These are phyloP conservation scores for Semotilus atromaculatus DNA, from an alignment of 2,797 vertebrate species.

Conservation along the genomic window DNA sequence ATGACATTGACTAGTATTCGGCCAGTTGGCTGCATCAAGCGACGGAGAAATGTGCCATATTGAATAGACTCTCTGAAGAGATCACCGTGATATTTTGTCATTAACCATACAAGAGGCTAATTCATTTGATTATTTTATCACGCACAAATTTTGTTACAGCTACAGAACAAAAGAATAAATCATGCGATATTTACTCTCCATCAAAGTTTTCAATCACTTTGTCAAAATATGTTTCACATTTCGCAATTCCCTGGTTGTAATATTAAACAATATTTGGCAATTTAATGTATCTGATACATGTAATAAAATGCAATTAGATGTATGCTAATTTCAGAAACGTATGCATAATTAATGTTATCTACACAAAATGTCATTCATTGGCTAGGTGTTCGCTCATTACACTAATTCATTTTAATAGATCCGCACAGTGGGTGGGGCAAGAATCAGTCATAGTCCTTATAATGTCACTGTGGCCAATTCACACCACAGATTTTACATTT, in stretches of 20 bases:
- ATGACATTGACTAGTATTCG: constrained; percentile 40
- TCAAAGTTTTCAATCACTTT: constrained; percentile 6
- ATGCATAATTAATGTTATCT: constrained; percentile 84
- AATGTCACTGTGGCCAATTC: constrained; percentile 31
- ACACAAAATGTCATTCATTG: constrained; percentile 82
- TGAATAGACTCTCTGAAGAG: constrained; percentile 13
- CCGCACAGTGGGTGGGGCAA: constrained; percentile 51
- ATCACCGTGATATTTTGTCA: background rate
- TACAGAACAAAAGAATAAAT: background rate
- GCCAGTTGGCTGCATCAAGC: constrained; percentile 34
- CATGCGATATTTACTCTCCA: background rate
- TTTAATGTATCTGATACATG: constrained; percentile 71
- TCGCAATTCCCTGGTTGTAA: constrained; percentile 15
- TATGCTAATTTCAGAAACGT: constrained; percentile 73
- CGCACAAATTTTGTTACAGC: background rate
- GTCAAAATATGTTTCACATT: background rate
- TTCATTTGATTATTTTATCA: background rate
- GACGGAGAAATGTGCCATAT: constrained; percentile 26
- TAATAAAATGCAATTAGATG: constrained; percentile 79
- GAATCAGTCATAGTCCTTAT: constrained; percentile 42
- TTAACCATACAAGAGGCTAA: background rate
- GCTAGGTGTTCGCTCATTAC: constrained; percentile 78
- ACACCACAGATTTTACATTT: constrained; percentile 36
- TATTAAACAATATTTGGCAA: constrained; percentile 52
- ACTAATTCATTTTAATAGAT: constrained; percentile 83